These are phyloP conservation scores for Coendou prehensilis DNA, from an alignment of 2,797 vertebrate genomes.

Conservation along the genomic window DNA sequence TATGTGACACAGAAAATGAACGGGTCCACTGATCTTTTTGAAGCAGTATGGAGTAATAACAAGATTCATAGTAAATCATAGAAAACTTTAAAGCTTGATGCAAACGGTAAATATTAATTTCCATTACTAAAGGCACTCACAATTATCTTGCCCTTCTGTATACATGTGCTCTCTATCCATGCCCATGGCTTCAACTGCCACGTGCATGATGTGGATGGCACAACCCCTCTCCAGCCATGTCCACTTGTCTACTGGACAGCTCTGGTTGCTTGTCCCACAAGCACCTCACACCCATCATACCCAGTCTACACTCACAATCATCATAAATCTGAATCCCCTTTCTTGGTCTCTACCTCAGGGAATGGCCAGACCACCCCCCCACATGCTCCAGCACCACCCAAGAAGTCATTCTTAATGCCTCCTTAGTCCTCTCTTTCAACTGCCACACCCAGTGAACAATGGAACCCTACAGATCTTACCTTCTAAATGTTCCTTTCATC, in stretches of 20 bases:
- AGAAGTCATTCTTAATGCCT: background rate
- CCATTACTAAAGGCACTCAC: background rate
- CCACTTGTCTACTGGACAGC: background rate
- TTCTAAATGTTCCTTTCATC: background rate
- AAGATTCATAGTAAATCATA: constrained; percentile 23
- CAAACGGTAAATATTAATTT: background rate
- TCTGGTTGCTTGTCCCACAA: background rate
- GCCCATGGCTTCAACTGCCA: background rate
- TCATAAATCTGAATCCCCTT: background rate
- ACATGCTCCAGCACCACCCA: background rate
- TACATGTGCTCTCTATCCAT: background rate
- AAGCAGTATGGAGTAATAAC: background rate
- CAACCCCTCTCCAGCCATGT: background rate
- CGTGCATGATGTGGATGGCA: background rate
- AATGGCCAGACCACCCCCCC: background rate
- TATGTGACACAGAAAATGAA: background rate
- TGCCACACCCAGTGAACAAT: background rate
- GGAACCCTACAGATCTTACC: background rate
- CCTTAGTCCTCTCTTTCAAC: background rate
- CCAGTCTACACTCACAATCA: background rate
- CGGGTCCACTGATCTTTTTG: background rate
- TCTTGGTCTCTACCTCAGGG: background rate
- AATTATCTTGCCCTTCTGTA: background rate
- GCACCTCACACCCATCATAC: background rate
- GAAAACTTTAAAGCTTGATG: background rate